These are phyloP conservation scores for Alethe diademata DNA, from an alignment of 2,113 vertebrate genomes.

Conservation along the genomic window DNA sequence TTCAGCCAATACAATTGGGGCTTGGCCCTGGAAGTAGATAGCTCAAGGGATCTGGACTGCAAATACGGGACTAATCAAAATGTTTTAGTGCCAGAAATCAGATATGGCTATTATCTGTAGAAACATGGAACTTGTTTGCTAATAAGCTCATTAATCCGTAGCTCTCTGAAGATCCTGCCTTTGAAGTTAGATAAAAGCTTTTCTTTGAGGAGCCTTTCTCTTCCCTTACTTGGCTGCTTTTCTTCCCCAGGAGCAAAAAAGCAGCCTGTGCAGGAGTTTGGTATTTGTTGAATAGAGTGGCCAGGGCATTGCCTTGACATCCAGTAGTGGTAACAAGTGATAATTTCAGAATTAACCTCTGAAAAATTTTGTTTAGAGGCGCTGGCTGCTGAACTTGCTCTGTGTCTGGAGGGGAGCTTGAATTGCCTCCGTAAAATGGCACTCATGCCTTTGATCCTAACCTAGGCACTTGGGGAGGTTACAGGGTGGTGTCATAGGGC, in stretches of 20 bases:
- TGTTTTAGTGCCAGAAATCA: background rate
- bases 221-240: background rate
- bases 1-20: background rate
- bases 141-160: background rate
- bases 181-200: slow-evolving; percentile 31
- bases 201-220: background rate
- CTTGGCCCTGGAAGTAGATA: background rate
- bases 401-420: background rate
- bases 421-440: accelerated
- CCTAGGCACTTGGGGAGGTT: background rate
- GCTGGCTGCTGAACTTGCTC: background rate
- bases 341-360: background rate
- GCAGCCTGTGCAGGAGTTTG: background rate
- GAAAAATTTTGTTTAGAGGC: background rate
- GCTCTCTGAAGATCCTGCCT: background rate
- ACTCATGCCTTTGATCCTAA: background rate
- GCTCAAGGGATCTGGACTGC: background rate
- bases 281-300: background rate
- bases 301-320: background rate
- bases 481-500: background rate
- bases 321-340: background rate
- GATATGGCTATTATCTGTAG: background rate
- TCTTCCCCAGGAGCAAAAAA: background rate
- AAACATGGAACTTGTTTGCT: background rate
- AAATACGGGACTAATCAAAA: background rate